A percentile compares a stretch with the other conserved stretches of the same genome.
Evolutionary conservation across 2,113 vertebrate species (phyloP).

Genomic region (Ameiurus melas): DNA sequence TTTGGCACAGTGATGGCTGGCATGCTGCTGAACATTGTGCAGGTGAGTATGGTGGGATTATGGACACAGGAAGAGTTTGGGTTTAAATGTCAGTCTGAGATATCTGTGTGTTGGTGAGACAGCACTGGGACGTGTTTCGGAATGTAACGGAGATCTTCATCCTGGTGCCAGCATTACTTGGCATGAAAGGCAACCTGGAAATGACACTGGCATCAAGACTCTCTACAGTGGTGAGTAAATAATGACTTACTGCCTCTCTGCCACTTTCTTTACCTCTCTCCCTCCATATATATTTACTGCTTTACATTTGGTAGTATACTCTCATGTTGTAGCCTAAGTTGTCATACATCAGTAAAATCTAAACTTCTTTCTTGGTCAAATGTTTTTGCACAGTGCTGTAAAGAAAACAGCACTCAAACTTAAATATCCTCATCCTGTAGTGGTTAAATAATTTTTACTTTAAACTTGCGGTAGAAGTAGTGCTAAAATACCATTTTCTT

Average conservation of each 20-base stretch:
- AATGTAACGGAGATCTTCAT: slow-evolving; percentile 85
- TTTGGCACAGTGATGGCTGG: slow-evolving; percentile 82
- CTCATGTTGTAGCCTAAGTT: not conserved
- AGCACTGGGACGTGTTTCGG: slow-evolving; percentile 90
- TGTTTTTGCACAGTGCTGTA: not conserved
- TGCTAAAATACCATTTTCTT: no score
- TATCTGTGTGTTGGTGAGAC: slow-evolving; percentile 47
- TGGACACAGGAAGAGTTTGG: not conserved
- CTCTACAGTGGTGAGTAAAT: slow-evolving; percentile 83
- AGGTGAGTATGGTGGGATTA: slow-evolving; percentile 62
- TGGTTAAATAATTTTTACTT: no score
- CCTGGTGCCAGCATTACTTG: slow-evolving; percentile 87
- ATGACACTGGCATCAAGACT: slow-evolving; percentile 95
- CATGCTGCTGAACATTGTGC: slow-evolving; percentile 81
- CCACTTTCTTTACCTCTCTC: not conserved
- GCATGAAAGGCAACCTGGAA: slow-evolving; percentile 95
- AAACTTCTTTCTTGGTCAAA: not conserved
- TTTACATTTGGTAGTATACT: not conserved
- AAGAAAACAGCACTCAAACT: not conserved
- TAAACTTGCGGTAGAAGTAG: no score
- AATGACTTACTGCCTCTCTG: not conserved
- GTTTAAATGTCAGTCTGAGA: not conserved
- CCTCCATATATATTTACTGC: not conserved
- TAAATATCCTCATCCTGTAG: no score
- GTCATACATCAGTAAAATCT: not conserved